phyloP scores from a whole-genome alignment of 2,797 vertebrate genomes.

The Acanthurus leucopareius region DNA sequence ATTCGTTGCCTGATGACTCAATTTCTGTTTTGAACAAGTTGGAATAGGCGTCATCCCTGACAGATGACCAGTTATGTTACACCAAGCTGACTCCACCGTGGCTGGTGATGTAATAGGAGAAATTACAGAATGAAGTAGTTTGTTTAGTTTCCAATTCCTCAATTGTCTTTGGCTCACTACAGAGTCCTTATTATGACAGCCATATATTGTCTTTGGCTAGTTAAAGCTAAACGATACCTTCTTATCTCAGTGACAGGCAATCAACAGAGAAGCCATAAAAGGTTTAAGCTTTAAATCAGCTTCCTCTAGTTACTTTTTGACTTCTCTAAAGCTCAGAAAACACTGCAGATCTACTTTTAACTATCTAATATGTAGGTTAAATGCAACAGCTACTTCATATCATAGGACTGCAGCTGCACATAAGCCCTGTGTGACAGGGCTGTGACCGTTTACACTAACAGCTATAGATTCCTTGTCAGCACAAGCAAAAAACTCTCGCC shows the following conservation, averaged over 20 bases:
- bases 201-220: constrained; percentile 22
- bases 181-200: not conserved
- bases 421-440: constrained; percentile 42
- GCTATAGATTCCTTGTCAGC: constrained; percentile 57
- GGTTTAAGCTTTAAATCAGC: constrained; percentile 22
- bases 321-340: constrained; percentile 16
- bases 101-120: constrained; percentile 31
- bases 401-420: constrained; percentile 51
- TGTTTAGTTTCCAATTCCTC: constrained; percentile 35
- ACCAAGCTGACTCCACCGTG: constrained; percentile 31
- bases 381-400: constrained; percentile 40
- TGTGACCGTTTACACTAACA: constrained; percentile 49
- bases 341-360: constrained; percentile 19
- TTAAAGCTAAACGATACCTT: constrained; percentile 29
- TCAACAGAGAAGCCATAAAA: constrained; percentile 35
- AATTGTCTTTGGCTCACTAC: constrained; percentile 1
- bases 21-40: constrained; percentile 50
- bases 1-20: constrained; percentile 50
- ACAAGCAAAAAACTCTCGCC: constrained; percentile 20
- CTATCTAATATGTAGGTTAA: constrained; percentile 45
- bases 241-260: constrained; percentile 45
- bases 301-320: constrained; percentile 16
- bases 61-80: constrained; percentile 63
- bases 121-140: constrained; percentile 41
- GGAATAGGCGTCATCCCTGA: constrained; percentile 42